Evolutionary conservation across 35 echinoderm and acorn worm species (phyloP), one percentile per base, ranked within the genome.

Genomic region (Stichopus chloronotus): DNA sequence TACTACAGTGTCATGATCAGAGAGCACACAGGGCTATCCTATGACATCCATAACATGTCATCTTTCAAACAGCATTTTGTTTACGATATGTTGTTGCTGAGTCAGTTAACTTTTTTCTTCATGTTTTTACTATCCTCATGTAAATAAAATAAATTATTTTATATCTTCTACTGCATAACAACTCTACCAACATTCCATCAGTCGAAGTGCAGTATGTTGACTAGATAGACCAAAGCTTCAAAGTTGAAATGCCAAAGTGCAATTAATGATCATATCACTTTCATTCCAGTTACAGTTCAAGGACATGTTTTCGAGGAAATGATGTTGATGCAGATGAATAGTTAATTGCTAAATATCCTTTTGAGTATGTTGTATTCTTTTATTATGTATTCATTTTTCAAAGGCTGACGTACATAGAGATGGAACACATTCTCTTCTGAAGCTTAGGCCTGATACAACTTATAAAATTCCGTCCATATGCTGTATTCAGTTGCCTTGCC

Each of bases 341-440:
- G 63, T 68, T 68, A 9, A 68, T 68, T 68, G 63, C 63, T 9
- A 68, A 68, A 68, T n/a, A n/a, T n/a, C n/a, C n/a, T n/a, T n/a
- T n/a, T n/a, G n/a, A n/a, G n/a, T n/a, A n/a, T 76, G 71, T n/a
- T 76, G 71, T 76, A 76, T 76, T 76, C 71, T 76, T 4, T n/a
- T 76, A 23, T 76, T 76, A 76, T 76, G 71, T 76, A 76, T 76
- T 76, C 71, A 12, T 76, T 76, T 76, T 76, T 23, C 71, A 76
- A 76, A 76, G 71, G 71, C 71, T 76, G 71, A 76, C 71, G 11
- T 76, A n/a, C 71, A 76, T 76, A n/a, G 11, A 76, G 24, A 76
- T 76, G 11, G 4, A 76, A 76, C 71, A n/a, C 71, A 76, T 23
- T 12, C 71, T 12, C 11, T 5, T 4, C 71, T 76, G 71, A 76